phyloP scores from a whole-genome alignment of 2,797 vertebrate genomes.

The Distichodus sexfasciatus region DNA sequence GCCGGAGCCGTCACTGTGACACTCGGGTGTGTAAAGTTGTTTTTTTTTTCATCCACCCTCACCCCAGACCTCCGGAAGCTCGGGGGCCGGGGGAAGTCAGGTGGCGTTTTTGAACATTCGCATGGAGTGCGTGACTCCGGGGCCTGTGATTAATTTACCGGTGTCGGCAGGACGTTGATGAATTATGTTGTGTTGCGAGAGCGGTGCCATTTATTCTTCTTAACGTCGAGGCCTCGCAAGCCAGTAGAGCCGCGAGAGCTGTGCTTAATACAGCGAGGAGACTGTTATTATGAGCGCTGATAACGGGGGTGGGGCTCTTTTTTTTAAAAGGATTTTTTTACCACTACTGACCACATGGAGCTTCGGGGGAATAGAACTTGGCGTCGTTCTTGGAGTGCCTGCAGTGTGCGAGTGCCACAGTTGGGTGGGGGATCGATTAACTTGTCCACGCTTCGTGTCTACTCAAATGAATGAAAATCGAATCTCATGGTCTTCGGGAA shows the following conservation, averaged over 20 bases:
- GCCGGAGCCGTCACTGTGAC: not conserved
- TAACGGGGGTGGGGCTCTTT: not conserved
- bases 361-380: too few species aligned
- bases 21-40: conserved; percentile 30
- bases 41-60: too few species aligned
- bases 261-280: conserved; percentile 45
- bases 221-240: conserved; percentile 55
- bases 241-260: conserved; percentile 47
- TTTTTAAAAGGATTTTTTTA: too few species aligned
- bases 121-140: conserved; percentile 31
- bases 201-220: conserved; percentile 56
- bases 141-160: conserved; percentile 46
- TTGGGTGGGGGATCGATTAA: too few species aligned
- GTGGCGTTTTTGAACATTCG: conserved; percentile 54
- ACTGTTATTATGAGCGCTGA: not conserved
- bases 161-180: conserved; percentile 52
- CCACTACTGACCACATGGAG: too few species aligned
- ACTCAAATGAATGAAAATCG: too few species aligned
- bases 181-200: conserved; percentile 53
- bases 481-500: too few species aligned
- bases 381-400: too few species aligned
- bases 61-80: conserved; percentile 27
- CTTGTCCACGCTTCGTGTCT: too few species aligned
- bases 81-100: conserved; percentile 26
- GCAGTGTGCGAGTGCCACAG: too few species aligned